Evolutionary conservation across 2,888 invertebrate genomes (phyloP).

Genomic region (Chloroclysta siterata): DNA sequence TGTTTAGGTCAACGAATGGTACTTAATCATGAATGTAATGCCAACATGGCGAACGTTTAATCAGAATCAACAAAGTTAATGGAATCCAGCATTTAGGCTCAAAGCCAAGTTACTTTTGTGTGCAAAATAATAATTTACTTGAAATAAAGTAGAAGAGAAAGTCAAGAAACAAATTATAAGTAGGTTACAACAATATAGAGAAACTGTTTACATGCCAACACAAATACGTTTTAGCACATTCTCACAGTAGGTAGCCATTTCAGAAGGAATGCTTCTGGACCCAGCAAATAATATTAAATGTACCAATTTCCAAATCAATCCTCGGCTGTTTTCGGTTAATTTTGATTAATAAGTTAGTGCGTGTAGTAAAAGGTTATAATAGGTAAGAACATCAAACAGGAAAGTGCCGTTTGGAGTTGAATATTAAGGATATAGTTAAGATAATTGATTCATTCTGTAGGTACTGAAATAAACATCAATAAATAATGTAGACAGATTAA

Average conservation of each 20-base stretch:
- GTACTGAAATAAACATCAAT: conserved; percentile 22
- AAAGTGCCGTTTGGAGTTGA: conserved; percentile 63
- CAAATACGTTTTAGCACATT: conserved; percentile 68
- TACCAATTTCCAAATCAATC: conserved; percentile 54
- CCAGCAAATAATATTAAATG: conserved; percentile 59
- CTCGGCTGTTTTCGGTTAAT: conserved; percentile 46
- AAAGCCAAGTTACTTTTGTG: conserved; percentile 34
- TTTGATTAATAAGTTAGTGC: conserved; percentile 54
- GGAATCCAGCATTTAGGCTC: conserved; percentile 29
- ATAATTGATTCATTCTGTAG: background rate
- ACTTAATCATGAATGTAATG: conserved; percentile 2
- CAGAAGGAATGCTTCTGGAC: conserved; percentile 54
- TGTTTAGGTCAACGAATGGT: conserved; percentile 17
- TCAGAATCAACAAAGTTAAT: conserved; percentile 6
- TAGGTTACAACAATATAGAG: conserved; percentile 44
- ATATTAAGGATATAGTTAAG: conserved; percentile 33
- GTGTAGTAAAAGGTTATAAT: conserved; percentile 54
- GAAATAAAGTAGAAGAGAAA: conserved; percentile 42
- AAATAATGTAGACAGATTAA: background rate
- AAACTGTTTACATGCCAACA: conserved; percentile 67
- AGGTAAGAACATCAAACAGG: conserved; percentile 59
- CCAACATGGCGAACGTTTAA: conserved; percentile 9
- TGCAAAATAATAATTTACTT: conserved; percentile 44
- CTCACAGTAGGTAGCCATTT: conserved; percentile 67
- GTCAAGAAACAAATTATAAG: conserved; percentile 44